Evolutionary conservation across 2,888 invertebrate species (phyloP).

Genomic region (Helobdella robusta): DNA sequence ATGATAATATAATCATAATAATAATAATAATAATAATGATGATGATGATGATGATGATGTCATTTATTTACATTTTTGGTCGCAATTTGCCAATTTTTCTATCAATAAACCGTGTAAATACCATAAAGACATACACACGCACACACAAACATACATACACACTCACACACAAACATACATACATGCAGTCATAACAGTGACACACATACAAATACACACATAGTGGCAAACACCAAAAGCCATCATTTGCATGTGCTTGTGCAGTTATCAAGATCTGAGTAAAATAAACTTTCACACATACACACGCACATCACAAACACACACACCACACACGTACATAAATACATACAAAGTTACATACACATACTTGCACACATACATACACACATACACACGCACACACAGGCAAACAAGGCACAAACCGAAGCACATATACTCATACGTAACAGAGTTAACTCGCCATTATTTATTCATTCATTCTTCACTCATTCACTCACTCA

Average conservation of each 20-base stretch:
- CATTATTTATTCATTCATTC: too few species aligned
- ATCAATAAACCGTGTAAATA: too few species aligned
- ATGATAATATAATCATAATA: not conserved
- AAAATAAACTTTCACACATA: too few species aligned
- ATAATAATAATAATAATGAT: not conserved
- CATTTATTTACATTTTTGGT: too few species aligned
- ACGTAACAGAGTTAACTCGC: too few species aligned
- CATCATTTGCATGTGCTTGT: too few species aligned
- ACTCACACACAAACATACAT: not conserved
- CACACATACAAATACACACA: not conserved
- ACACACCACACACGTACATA: not conserved
- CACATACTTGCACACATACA: not conserved
- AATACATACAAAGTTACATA: not conserved
- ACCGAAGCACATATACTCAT: not conserved
- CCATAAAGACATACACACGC: conserved; percentile 4
- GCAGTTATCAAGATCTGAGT: too few species aligned
- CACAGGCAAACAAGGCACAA: not conserved
- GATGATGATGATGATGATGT: conserved; percentile 1
- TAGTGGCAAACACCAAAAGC: not conserved
- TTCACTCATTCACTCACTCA: too few species aligned
- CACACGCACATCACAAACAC: too few species aligned
- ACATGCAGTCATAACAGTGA: not conserved
- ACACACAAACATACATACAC: not conserved
- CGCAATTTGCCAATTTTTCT: too few species aligned
- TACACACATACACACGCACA: not conserved